Conservation (phyloP, 2,113 vertebrate genomes). For the Melanostigma gelatinosum region DNA sequence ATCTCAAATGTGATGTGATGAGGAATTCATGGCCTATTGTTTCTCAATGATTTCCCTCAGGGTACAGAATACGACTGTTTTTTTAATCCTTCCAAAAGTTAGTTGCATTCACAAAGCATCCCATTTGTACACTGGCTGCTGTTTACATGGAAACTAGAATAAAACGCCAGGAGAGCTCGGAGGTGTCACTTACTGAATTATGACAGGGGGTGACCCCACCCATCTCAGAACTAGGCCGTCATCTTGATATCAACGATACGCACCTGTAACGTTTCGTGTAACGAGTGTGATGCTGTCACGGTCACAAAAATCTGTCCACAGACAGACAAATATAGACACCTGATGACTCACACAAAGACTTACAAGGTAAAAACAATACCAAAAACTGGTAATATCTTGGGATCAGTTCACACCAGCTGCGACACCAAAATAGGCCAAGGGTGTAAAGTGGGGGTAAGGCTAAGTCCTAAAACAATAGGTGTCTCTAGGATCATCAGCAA, state of each 20-base stretch:
- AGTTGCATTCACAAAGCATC: constrained; percentile 16
- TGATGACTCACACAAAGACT: neutral
- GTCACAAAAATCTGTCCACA: neutral
- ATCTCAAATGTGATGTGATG: too few species aligned
- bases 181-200: neutral
- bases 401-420: neutral
- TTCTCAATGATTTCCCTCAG: neutral
- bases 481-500: too few species aligned
- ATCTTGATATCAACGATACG: neutral
- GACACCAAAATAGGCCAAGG: neutral
- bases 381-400: neutral
- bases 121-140: constrained; percentile 17
- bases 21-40: neutral
- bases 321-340: neutral
- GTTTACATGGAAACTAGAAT: constrained; percentile 18
- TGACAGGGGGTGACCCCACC: neutral
- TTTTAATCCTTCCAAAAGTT: constrained; percentile 13
- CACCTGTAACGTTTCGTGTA: neutral
- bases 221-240: neutral
- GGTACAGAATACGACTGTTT: neutral
- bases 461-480: neutral
- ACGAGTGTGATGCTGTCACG: too few species aligned
- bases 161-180: constrained; percentile 12
- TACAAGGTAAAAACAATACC: neutral
- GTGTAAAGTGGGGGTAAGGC: neutral